Evolutionary conservation across 2,113 vertebrate genomes (phyloP).

Genomic region (Puntigrus tetrazona): DNA sequence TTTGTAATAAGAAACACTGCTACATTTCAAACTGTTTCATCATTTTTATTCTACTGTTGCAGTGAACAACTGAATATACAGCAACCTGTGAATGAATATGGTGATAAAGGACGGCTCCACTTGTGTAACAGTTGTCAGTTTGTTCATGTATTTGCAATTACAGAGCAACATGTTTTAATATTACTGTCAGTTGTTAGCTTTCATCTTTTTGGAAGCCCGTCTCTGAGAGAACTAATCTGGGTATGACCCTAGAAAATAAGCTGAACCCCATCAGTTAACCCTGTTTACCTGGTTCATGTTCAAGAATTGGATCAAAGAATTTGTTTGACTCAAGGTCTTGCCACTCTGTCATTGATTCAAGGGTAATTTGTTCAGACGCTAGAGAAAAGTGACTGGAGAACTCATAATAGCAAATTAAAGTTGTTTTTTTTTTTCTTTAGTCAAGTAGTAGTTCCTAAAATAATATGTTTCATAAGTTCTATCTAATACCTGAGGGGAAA

Average conservation of each 20-base stretch:
- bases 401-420: constrained; percentile 24
- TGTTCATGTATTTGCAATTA: not conserved
- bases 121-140: not conserved
- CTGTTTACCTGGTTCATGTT: constrained; percentile 29
- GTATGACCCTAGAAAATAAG: constrained; percentile 32
- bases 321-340: not conserved
- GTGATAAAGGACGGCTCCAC: constrained; percentile 42
- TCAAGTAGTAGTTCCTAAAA: not conserved
- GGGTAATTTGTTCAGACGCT: constrained; percentile 66
- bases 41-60: constrained; percentile 60
- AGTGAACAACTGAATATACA: not conserved
- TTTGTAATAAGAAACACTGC: constrained; percentile 50
- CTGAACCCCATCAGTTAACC: constrained; percentile 16
- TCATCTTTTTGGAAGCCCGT: not conserved
- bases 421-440: not conserved
- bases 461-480: constrained; percentile 43
- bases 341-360: constrained; percentile 68
- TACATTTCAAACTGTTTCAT: constrained; percentile 73
- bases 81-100: constrained; percentile 47
- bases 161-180: constrained; percentile 15
- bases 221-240: not conserved
- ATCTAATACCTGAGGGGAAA: constrained; percentile 22
- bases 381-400: constrained; percentile 38
- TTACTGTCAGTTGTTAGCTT: not conserved
- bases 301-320: constrained; percentile 12